Conservation (phyloP, 2,113 vertebrate species). For the Polypterus bichir region DNA sequence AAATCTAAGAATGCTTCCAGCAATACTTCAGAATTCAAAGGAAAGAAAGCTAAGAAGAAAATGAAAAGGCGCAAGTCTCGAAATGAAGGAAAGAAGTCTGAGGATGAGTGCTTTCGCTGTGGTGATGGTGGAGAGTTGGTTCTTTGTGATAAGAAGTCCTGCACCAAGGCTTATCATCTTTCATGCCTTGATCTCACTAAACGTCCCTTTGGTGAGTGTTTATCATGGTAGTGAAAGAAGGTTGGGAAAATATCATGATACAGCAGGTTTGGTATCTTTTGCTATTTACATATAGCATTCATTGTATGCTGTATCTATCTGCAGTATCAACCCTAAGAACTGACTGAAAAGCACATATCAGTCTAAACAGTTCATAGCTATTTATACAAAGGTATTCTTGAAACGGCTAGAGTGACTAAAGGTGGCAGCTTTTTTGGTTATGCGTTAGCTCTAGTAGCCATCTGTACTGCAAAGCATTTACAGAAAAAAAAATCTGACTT, state of each 20-base stretch:
- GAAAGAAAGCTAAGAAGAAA: conserved; percentile 73
- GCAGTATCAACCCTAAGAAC: no score
- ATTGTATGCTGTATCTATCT: no score
- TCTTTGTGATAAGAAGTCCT: conserved; percentile 78
- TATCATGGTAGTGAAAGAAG: neutral
- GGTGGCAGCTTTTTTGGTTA: neutral
- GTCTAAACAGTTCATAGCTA: no score
- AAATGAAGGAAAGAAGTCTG: conserved; percentile 67
- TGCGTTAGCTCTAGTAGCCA: no score
- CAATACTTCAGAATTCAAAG: conserved; percentile 72
- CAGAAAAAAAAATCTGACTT: no score
- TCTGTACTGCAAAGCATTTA: no score
- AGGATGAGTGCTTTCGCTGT: conserved; percentile 95
- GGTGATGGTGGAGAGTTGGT: conserved; percentile 87
- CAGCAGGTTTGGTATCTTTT: neutral
- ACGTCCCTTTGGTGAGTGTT: conserved; percentile 79
- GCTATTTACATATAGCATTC: neutral
- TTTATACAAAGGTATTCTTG: neutral
- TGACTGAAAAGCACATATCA: no score
- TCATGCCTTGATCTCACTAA: conserved; percentile 84
- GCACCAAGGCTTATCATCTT: conserved; percentile 93
- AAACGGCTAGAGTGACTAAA: neutral
- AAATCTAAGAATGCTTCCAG: conserved; percentile 50
- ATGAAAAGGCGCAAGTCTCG: conserved; percentile 42
- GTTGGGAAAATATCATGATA: neutral